Conservation (phyloP, 1,140 invertebrate species). For the Tetramorium simillimum region DNA sequence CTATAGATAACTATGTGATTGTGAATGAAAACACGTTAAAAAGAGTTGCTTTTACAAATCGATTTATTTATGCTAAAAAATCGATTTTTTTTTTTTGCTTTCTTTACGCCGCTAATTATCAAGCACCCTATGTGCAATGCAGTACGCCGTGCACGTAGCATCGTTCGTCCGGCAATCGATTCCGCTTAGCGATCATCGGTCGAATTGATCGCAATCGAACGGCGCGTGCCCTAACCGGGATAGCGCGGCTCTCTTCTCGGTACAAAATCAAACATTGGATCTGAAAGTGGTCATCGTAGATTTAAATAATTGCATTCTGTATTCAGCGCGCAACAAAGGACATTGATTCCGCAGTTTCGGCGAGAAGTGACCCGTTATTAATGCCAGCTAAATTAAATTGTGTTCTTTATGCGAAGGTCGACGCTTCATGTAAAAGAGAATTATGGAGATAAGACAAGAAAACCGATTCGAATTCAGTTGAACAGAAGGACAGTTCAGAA, state of each 20-base stretch:
- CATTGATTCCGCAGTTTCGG: not conserved
- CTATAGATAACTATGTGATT: not conserved
- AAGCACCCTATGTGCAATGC: slow-evolving; percentile 36
- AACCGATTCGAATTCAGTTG: slow-evolving; percentile 22
- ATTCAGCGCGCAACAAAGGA: slow-evolving; percentile 18
- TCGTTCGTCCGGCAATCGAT: slow-evolving; percentile 63
- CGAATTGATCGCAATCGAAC: slow-evolving; percentile 45
- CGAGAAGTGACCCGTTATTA: slow-evolving; percentile 34
- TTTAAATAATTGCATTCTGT: slow-evolving; percentile 49
- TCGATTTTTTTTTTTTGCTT: not conserved
- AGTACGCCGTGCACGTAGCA: slow-evolving; percentile 40
- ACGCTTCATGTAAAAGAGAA: slow-evolving; percentile 21
- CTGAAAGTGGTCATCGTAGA: slow-evolving; percentile 2
- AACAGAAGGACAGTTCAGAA: not conserved
- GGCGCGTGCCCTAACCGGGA: slow-evolving; percentile 27
- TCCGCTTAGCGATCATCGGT: not conserved
- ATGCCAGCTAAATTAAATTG: slow-evolving; percentile 48
- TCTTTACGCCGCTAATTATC: slow-evolving; percentile 7
- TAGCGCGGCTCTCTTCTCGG: slow-evolving; percentile 6
- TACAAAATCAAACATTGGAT: slow-evolving; percentile 43
- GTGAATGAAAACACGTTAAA: not conserved
- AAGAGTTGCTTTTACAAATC: not conserved
- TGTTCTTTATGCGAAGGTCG: slow-evolving; percentile 30
- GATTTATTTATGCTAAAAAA: not conserved
- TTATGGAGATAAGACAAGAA: slow-evolving; percentile 31